Evolutionary conservation across 2,888 invertebrate species (phyloP).

Genomic region (Patella ulyssiponensis): DNA sequence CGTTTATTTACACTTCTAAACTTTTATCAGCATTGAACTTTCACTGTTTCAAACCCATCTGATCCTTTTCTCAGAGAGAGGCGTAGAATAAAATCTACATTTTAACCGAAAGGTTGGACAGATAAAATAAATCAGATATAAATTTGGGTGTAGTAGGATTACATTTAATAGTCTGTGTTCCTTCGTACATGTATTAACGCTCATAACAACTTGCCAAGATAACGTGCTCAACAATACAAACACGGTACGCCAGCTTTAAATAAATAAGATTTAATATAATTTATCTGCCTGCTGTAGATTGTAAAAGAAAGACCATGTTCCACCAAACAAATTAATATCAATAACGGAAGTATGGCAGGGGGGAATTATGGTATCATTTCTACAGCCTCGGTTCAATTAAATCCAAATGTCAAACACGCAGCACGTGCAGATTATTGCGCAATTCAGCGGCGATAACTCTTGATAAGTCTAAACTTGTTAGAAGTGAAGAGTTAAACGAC

Average conservation of each 20-base stretch:
- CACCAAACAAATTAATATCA: slow-evolving; percentile 2
- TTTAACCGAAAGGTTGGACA: background rate
- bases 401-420: slow-evolving; percentile 7
- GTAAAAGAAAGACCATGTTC: background rate
- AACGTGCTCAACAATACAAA: background rate
- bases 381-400: background rate
- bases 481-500: no score
- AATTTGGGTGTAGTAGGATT: background rate
- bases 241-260: no score
- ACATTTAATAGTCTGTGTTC: background rate
- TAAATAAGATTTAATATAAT: no score
- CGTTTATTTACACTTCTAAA: no score
- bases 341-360: background rate
- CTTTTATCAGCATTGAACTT: no score
- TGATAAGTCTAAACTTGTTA: no score
- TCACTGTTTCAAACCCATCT: no score
- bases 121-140: background rate
- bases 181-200: background rate
- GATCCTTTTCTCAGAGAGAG: background rate
- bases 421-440: background rate
- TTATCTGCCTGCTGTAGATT: background rate
- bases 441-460: slow-evolving; percentile 1
- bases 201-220: background rate
- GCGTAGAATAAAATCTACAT: background rate
- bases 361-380: background rate